Evolutionary conservation across 1,140 invertebrate genomes (phyloP), one percentile per base, ranked within the genome.

Genomic region (Steinernema feltiae): DNA sequence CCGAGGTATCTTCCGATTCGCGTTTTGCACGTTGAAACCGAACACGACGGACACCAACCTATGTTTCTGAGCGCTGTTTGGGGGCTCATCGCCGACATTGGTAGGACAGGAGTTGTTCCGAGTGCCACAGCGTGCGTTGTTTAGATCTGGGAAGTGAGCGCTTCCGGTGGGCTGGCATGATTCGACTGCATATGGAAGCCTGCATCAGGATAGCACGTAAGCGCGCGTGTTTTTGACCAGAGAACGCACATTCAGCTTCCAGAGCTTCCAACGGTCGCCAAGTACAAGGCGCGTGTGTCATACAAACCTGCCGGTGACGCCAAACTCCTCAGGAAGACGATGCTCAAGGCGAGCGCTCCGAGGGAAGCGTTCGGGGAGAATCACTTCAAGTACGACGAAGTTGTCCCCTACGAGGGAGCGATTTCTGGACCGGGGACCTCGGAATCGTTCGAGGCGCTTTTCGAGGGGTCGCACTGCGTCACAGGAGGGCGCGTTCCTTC

Each of bases 21-120:
- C n/a, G 74, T 83, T 18, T 76, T 73, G 70, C 81, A 78, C 30
- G 82, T 83, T 17, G 77, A 83, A 70, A 78, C 79, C 17, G 69
- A 73, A 30, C 32, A 77, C 24, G 72, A 75, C 73, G 80, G 76
- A 18, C 32, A 82, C 35, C 69, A 70, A 48, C 73, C 73, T 15
- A 85, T 83, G 83, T 83, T 83, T 73, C 48, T 83, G 32, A 79
- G 73, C 21, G 73, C 76, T 30, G 77, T 48, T 48, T 83, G 80
- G 79, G 82, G 82, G 1, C 70, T 83, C 15, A 75, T 83, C 32
- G 83, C 82, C 24, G 82, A 83, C 71, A 83, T 83, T 30, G 82
- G 82, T 84, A 80, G 29, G 78, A 24, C 41, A 75, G 15, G 41
- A 82, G 7, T 32, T 78, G 53, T 30, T 21, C 29, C 18, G 29